phyloP scores from a whole-genome alignment of 2,797 vertebrate species.

The Spondyliosoma cantharus region DNA sequence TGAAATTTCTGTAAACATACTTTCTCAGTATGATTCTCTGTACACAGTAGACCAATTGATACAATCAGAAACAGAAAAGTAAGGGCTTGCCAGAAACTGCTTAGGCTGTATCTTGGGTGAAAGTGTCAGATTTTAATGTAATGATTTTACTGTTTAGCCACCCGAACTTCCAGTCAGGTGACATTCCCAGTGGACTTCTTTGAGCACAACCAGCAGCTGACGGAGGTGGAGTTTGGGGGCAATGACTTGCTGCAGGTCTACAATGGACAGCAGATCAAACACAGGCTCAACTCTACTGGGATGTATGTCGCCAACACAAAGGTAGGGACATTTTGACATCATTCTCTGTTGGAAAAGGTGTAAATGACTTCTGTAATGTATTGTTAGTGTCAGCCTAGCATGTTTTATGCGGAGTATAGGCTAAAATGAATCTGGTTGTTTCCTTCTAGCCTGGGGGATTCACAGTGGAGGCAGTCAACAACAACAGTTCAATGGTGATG shows the following conservation, averaged over 20 bases:
- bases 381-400: background rate
- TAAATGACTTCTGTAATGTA: background rate
- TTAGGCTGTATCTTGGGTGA: background rate
- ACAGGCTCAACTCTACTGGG: constrained; percentile 97
- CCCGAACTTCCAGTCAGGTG: constrained; percentile 94
- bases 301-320: constrained; percentile 99
- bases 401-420: background rate
- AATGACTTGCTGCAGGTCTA: constrained; percentile 98
- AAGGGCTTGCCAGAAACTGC: background rate
- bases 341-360: constrained; percentile 9
- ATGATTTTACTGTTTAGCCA: constrained; percentile 82
- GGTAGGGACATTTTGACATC: constrained; percentile 77
- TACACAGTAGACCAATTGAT: background rate
- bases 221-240: constrained; percentile 97
- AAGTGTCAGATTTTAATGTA: constrained; percentile 13
- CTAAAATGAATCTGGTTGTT: constrained; percentile 4
- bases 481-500: constrained; percentile 99
- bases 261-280: constrained; percentile 99
- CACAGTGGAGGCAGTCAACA: constrained; percentile 95
- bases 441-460: constrained; percentile 92
- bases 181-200: constrained; percentile 99
- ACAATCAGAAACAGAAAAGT: background rate
- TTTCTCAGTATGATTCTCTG: background rate
- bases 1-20: background rate
- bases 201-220: constrained; percentile 98